These are phyloP conservation scores for Synergus gifuensis DNA, from an alignment of 2,888 invertebrate genomes.

Conservation along the genomic window DNA sequence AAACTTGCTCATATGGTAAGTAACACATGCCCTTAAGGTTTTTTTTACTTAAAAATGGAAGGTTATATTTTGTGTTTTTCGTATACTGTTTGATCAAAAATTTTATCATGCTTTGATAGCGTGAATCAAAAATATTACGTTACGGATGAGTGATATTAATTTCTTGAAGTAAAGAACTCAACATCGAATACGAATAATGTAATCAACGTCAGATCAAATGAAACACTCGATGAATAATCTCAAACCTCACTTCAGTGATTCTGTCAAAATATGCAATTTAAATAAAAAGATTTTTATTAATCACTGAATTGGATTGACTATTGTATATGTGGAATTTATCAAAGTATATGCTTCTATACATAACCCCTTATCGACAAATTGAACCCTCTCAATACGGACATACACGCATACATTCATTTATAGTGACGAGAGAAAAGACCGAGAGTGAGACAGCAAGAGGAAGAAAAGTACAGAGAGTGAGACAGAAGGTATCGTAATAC, in stretches of 20 bases:
- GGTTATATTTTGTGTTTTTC: neutral
- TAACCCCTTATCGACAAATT: neutral
- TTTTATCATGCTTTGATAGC: neutral
- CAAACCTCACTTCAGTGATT: neutral
- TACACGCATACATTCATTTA: too few species aligned
- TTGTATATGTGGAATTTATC: too few species aligned
- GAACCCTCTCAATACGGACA: too few species aligned
- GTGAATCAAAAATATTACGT: neutral
- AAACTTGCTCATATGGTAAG: too few species aligned
- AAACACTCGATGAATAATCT: neutral
- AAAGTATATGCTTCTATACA: too few species aligned
- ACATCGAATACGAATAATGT: neutral
- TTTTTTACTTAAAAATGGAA: neutral
- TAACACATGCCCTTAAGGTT: too few species aligned
- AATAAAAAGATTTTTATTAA: too few species aligned
- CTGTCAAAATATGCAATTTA: neutral
- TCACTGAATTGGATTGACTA: too few species aligned
- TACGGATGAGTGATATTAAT: too few species aligned
- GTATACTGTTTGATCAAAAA: neutral
- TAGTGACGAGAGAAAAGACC: neutral
- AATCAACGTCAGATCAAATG: neutral
- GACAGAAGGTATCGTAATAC: slow-evolving; percentile 67
- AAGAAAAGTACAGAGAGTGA: slow-evolving; percentile 47
- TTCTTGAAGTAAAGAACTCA: too few species aligned
- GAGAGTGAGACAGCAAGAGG: neutral